Evolutionary conservation across 2,888 invertebrate genomes (phyloP).

Genomic region (Synergus itoensis): DNA sequence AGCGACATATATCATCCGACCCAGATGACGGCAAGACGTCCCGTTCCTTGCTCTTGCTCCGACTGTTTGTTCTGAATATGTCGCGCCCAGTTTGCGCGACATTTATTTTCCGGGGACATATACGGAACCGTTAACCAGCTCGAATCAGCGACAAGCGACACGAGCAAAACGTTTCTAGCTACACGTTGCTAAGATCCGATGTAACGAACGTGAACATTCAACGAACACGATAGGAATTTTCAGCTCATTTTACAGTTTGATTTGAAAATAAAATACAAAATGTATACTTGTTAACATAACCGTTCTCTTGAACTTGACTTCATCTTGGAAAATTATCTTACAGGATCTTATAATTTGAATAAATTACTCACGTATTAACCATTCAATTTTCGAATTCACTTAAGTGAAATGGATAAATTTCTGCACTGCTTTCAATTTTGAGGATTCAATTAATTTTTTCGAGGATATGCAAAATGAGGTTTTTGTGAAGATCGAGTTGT

Average conservation of each 20-base stretch:
- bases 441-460: constrained; percentile 20
- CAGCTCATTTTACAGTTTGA: constrained; percentile 19
- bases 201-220: constrained; percentile 32
- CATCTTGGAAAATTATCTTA: neutral
- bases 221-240: constrained; percentile 24
- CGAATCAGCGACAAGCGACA: constrained; percentile 31
- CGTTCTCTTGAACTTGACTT: constrained; percentile 16
- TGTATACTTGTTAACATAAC: constrained; percentile 10
- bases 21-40: constrained; percentile 49
- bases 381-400: neutral
- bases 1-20: constrained; percentile 55
- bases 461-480: neutral
- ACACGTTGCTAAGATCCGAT: constrained; percentile 35
- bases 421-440: constrained; percentile 1
- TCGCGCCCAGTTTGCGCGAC: constrained; percentile 27
- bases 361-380: neutral
- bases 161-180: constrained; percentile 34
- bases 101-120: constrained; percentile 32
- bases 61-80: constrained; percentile 38
- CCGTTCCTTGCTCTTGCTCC: constrained; percentile 3
- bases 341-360: neutral
- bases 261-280: constrained; percentile 18
- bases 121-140: constrained; percentile 28
- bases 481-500: constrained; percentile 7
- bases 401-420: neutral